These are phyloP conservation scores for Silurus asotus DNA, from an alignment of 2,113 vertebrate genomes.

Conservation along the genomic window DNA sequence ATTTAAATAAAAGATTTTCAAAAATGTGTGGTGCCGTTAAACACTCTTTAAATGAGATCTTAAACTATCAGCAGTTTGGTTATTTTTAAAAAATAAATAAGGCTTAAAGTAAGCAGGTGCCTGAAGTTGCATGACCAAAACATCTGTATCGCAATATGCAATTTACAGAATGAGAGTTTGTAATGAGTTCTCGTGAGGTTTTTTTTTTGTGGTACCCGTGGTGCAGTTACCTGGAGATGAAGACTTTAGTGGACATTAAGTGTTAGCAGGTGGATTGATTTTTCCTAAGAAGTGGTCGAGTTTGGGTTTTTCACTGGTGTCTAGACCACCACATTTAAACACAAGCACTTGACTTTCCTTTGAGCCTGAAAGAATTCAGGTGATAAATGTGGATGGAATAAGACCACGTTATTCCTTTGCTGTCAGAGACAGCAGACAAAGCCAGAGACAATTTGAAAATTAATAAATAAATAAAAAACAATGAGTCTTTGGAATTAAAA, in stretches of 20 bases:
- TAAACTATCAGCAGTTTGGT: not conserved
- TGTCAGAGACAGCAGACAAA: too few species aligned
- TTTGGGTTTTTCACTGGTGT: not conserved
- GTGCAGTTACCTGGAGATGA: not conserved
- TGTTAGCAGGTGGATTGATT: not conserved
- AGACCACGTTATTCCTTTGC: not conserved
- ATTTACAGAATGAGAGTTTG: not conserved
- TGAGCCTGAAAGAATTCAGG: not conserved
- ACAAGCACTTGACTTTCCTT: not conserved
- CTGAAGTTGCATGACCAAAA: constrained; percentile 38
- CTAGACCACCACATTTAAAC: not conserved
- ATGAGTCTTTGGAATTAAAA: not conserved
- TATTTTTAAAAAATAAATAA: constrained; percentile 38
- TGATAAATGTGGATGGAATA: not conserved
- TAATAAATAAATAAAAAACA: not conserved
- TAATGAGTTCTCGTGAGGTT: not conserved
- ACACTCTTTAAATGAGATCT: not conserved
- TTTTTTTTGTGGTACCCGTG: not conserved
- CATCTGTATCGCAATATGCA: not conserved
- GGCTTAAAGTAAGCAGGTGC: constrained; percentile 49
- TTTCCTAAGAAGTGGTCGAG: not conserved
- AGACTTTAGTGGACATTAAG: constrained; percentile 4
- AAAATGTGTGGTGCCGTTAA: not conserved
- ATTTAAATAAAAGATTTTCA: not conserved
- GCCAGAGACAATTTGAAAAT: not conserved